Evolutionary conservation across 2,797 vertebrate genomes (phyloP), one percentile per base, ranked within the genome.

Genomic region (Phoxinus dragarum): DNA sequence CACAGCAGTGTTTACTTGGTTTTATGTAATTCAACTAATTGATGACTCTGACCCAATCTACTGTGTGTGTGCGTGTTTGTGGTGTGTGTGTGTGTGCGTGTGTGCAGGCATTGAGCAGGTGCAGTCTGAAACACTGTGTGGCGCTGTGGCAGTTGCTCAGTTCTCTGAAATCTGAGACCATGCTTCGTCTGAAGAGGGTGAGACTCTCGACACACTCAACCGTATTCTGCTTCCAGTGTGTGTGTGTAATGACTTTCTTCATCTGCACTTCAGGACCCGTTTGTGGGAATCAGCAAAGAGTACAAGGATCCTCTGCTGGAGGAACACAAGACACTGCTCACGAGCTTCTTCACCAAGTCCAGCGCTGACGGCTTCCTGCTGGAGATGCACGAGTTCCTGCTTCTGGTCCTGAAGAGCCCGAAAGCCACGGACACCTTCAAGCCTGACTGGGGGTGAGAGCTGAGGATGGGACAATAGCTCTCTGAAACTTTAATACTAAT

Each of bases 371-470:
- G 84, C 23, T 97, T 99, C 89, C 92, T 99, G 64, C 91, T 97
- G 90, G 97, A 99, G 92, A 96, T 99, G 88, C 98, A 99, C 0
- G 97, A 99, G 90, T 96, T 98, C 93, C 96, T 99, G 9, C 6
- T 95, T 85, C 88, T 99, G 81, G 95, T 90, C 67, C 93, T 99
- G 23, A 97, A 94, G 90, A 91, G 40, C 21, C 83, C 92, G n/a
- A 86, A 77, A 0, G 88, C 94, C 6, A 78, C 81, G 0, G 94
- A 93, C 7, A 92, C 90, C 42, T 97, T 89, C 93, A 95, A 10
- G 12, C 94, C 96, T 11, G 1, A 2, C 0, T 99, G 98, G 98
- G 90, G 96, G 98, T 99, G 94, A 94, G 91, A 66, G 1, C 40
- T 44, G 16, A 16, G n/a, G 52, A 47, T 12, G 11, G 42, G 42